Evolutionary conservation across 1,140 invertebrate species (phyloP).

Genomic region (Drosophila athabasca): DNA sequence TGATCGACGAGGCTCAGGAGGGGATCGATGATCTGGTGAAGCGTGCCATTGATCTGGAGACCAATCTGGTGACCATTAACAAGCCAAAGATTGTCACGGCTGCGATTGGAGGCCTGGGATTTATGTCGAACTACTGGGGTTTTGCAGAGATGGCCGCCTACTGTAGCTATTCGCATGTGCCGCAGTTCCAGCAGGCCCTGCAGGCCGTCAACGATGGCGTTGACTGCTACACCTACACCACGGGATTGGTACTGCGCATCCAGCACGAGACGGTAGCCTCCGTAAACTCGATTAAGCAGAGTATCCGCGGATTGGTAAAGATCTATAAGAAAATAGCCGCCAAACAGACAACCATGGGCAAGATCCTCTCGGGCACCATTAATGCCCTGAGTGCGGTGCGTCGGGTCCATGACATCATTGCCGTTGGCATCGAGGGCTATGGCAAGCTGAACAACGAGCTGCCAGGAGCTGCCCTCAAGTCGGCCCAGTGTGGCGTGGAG

Average conservation of each 20-base stretch:
- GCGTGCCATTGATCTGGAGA: constrained; percentile 54
- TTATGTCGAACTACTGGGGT: constrained; percentile 64
- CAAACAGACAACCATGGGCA: constrained; percentile 64
- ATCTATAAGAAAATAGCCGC: constrained; percentile 73
- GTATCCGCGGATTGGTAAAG: constrained; percentile 50
- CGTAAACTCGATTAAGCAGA: constrained; percentile 59
- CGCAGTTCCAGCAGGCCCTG: constrained; percentile 63
- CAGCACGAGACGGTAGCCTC: constrained; percentile 68
- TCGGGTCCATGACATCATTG: constrained; percentile 67
- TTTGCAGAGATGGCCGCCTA: constrained; percentile 62
- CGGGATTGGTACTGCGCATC: constrained; percentile 48
- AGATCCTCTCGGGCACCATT: constrained; percentile 65
- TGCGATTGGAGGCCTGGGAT: constrained; percentile 49
- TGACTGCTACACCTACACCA: constrained; percentile 68
- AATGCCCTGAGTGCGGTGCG: constrained; percentile 58
- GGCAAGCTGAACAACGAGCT: constrained; percentile 57
- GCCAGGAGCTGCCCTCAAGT: constrained; percentile 43
- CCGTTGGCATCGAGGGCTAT: constrained; percentile 61
- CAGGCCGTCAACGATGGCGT: constrained; percentile 66
- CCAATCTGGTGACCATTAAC: constrained; percentile 54
- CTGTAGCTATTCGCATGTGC: constrained; percentile 73
- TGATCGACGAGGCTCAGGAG: constrained; percentile 67
- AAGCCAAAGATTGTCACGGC: constrained; percentile 72
- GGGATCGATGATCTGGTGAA: constrained; percentile 61
- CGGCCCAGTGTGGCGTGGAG: constrained; percentile 45